Percentiles rank a stretch among this genome's conserved stretches.
phyloP scores from a whole-genome alignment of 2,113 vertebrate species.

The Charadrius vociferus region DNA sequence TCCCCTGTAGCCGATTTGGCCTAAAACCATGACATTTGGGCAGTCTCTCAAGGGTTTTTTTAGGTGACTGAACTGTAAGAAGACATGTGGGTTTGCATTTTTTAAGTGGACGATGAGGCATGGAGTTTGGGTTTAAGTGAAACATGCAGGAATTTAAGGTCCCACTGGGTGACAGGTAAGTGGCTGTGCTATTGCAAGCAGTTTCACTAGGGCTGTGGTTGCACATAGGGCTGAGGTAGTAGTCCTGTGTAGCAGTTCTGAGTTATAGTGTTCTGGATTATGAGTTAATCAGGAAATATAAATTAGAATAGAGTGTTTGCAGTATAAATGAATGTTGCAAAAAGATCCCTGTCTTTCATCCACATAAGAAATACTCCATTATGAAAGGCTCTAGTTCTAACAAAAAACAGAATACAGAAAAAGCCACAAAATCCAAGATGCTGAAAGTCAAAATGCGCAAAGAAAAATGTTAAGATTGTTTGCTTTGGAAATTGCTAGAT shows the following conservation, averaged over 20 bases:
- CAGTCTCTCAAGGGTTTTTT: accelerated
- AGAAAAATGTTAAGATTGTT: neutral
- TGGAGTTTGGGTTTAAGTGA: neutral
- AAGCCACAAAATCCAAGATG: accelerated
- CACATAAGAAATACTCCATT: accelerated
- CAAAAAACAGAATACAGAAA: neutral
- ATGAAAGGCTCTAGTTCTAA: neutral
- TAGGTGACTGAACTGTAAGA: neutral
- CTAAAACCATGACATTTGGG: too few species aligned
- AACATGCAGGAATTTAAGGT: neutral
- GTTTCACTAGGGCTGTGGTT: neutral
- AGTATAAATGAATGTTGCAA: neutral
- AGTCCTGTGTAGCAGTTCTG: neutral
- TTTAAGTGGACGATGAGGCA: accelerated
- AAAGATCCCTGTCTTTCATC: neutral
- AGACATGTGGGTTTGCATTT: accelerated
- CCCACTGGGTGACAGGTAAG: neutral
- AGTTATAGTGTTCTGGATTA: neutral
- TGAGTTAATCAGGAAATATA: neutral
- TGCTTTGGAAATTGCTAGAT: neutral
- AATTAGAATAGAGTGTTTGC: neutral
- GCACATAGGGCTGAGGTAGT: neutral
- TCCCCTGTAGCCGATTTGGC: too few species aligned
- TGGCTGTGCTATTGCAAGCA: neutral
- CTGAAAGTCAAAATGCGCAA: neutral